Percentiles rank a stretch among this genome's conserved stretches.
phyloP scores from a whole-genome alignment of 2,797 vertebrate species.

The Cyclura pinguis region DNA sequence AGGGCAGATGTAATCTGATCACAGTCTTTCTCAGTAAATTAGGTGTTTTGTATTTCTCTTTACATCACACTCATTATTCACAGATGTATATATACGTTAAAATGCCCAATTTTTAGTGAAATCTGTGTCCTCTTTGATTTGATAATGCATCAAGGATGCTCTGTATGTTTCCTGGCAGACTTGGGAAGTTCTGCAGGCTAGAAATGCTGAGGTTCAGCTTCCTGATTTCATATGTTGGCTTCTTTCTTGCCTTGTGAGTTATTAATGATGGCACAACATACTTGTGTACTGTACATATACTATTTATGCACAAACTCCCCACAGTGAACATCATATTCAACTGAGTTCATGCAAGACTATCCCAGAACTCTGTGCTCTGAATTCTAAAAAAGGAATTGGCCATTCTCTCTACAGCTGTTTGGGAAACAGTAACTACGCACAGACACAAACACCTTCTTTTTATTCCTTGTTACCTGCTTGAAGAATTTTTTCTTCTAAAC shows the following conservation, averaged over 20 bases:
- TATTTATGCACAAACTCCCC: background rate
- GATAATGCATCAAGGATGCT: background rate
- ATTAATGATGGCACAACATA: background rate
- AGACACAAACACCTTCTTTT: too few relatives aligned
- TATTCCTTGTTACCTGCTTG: too few relatives aligned
- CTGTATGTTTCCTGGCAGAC: background rate
- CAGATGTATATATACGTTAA: background rate
- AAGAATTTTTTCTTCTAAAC: too few relatives aligned
- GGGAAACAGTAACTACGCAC: too few relatives aligned
- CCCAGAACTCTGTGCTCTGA: background rate
- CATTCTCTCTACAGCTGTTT: background rate
- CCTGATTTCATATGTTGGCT: background rate
- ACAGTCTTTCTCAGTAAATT: too few relatives aligned
- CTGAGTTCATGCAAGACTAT: background rate
- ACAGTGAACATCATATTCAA: background rate
- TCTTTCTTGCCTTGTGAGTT: background rate
- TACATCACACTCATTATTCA: background rate
- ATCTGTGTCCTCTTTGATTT: background rate
- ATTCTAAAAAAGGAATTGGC: background rate
- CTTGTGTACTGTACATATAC: background rate
- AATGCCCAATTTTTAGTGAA: background rate
- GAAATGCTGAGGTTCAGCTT: background rate
- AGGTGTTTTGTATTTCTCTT: background rate
- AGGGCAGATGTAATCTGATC: too few relatives aligned
- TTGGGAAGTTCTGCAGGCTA: background rate